Percentiles rank a stretch among this genome's conserved stretches.
Conservation (phyloP, 2,888 invertebrate genomes). For the Aelia acuminata region DNA sequence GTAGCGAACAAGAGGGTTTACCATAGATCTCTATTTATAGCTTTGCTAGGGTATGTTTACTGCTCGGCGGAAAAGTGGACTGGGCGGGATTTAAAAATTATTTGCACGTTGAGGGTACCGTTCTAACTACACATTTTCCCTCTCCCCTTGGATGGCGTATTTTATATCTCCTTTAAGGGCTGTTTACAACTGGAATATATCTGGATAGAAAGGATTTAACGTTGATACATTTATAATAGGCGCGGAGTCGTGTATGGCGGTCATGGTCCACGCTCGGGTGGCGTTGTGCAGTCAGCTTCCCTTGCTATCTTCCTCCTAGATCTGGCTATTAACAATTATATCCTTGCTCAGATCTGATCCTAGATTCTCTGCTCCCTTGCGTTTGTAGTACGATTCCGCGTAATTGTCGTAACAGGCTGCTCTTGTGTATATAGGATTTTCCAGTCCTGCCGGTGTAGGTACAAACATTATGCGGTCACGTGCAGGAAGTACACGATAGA, state of each 20-base stretch:
- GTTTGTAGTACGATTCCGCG: background rate
- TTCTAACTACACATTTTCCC: background rate
- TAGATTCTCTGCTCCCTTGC: constrained; percentile 17
- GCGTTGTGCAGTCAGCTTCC: background rate
- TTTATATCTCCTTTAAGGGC: constrained; percentile 5
- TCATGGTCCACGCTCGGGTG: constrained; percentile 32
- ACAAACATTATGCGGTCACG: background rate
- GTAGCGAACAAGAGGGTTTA: constrained; percentile 20
- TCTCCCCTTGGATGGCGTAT: no score
- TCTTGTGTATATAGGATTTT: background rate
- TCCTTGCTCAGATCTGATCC: constrained; percentile 21
- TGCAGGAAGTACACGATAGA: background rate
- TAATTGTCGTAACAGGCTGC: background rate
- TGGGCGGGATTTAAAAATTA: background rate
- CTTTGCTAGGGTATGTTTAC: background rate
- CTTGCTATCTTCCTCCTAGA: background rate
- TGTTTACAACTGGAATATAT: background rate
- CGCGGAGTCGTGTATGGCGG: constrained; percentile 1
- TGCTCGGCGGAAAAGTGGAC: background rate
- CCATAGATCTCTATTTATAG: constrained; percentile 40
- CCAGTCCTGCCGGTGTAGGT: background rate
- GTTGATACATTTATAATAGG: constrained; percentile 8
- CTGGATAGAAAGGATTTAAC: constrained; percentile 29
- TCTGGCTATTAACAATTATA: constrained; percentile 26
- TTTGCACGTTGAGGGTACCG: background rate